Evolutionary conservation across 2,888 invertebrate genomes (phyloP).

Genomic region (Dynastes grantii): DNA sequence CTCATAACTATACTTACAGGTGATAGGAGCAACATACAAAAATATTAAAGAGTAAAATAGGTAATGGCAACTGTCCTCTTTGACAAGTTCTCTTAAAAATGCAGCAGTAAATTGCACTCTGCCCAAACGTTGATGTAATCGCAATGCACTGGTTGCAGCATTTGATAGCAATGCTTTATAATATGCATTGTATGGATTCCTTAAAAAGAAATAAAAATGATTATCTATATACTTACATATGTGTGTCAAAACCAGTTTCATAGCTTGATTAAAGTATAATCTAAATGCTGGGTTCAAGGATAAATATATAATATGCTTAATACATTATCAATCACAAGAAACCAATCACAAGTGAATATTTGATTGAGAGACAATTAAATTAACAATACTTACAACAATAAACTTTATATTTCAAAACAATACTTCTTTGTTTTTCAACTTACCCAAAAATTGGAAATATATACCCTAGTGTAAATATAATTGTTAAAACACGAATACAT

Average conservation of each 20-base stretch:
- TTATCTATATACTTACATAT: conserved; percentile 73
- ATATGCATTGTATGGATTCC: conserved; percentile 86
- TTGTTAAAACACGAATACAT: conserved; percentile 87
- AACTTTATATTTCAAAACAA: not conserved
- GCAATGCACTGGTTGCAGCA: conserved; percentile 95
- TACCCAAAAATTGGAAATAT: conserved; percentile 92
- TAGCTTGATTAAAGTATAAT: not conserved
- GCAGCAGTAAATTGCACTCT: conserved; percentile 86
- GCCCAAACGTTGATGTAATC: conserved; percentile 95
- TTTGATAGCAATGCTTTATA: conserved; percentile 93
- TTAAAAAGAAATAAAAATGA: conserved; percentile 67
- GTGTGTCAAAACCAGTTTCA: conserved; percentile 19
- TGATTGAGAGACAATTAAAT: conserved; percentile 13
- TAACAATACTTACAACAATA: not conserved
- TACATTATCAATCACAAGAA: conserved; percentile 3
- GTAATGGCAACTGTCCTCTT: conserved; percentile 97
- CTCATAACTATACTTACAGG: conserved; percentile 75
- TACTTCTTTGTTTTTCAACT: conserved; percentile 65
- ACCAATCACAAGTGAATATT: conserved; percentile 22
- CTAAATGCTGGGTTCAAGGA: conserved; percentile 32
- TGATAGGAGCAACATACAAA: conserved; percentile 89
- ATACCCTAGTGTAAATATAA: conserved; percentile 88
- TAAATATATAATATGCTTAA: not conserved
- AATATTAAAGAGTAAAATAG: conserved; percentile 96
- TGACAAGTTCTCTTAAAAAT: conserved; percentile 85